A percentile compares a stretch with the other conserved stretches of the same genome.
phyloP scores from a whole-genome alignment of 2,888 invertebrate species.

The Amitus sp. region DNA sequence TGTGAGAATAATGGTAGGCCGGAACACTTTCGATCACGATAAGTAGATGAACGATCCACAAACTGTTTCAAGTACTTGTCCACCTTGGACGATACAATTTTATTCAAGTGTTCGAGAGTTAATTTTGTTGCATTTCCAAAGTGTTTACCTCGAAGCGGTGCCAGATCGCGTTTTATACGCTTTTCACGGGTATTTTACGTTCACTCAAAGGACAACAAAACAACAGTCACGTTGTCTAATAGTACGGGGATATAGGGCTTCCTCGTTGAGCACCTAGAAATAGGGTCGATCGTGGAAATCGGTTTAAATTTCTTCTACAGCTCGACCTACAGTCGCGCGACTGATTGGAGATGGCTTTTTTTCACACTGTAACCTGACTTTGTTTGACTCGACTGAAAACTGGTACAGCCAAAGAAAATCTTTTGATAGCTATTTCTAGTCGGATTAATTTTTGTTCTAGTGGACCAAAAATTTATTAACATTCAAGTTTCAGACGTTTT shows the following conservation, averaged over 20 bases:
- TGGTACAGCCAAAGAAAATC: no score
- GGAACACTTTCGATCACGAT: neutral
- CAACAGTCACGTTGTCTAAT: conserved; percentile 25
- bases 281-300: conserved; percentile 44
- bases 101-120: neutral
- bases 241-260: conserved; percentile 28
- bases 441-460: no score
- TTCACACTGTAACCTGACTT: no score
- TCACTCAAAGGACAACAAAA: conserved; percentile 31
- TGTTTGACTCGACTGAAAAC: no score
- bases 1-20: neutral
- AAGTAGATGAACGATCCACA: no score
- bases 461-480: no score
- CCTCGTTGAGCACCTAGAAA: conserved; percentile 44
- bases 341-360: conserved; percentile 27
- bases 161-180: neutral
- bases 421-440: no score
- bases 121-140: neutral
- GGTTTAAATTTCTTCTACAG: conserved; percentile 48
- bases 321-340: conserved; percentile 43
- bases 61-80: neutral
- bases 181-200: conserved; percentile 12
- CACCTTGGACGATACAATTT: neutral
- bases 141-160: neutral
- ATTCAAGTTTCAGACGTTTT: no score